A percentile compares a stretch with the other conserved stretches of the same genome.
Conservation (phyloP, 2,113 vertebrate species). For the Himantopus leucocephalus region DNA sequence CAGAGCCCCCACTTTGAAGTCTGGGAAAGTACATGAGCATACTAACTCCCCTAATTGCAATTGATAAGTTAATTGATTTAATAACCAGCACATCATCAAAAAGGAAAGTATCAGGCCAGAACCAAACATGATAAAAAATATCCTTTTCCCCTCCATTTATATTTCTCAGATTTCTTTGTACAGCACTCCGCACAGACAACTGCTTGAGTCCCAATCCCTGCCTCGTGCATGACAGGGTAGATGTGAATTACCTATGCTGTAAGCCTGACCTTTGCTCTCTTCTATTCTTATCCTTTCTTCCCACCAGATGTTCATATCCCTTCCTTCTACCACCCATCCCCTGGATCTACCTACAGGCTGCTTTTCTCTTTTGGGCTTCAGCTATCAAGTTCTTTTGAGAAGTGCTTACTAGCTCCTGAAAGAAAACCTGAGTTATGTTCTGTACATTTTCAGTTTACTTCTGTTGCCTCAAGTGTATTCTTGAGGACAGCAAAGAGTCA, state of each 20-base stretch:
- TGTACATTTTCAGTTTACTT: not conserved
- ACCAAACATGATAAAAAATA: not conserved
- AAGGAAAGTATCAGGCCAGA: not conserved
- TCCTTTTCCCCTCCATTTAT: not conserved
- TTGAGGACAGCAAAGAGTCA: not conserved
- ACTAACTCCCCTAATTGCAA: not conserved
- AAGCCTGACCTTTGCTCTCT: not conserved
- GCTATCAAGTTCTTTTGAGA: not conserved
- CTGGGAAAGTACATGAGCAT: rapidly evolving
- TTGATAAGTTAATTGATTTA: not conserved
- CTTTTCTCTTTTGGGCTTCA: not conserved
- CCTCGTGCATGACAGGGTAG: not conserved
- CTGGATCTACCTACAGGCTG: not conserved
- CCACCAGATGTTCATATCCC: not conserved
- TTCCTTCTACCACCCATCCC: not conserved
- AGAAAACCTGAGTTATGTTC: not conserved
- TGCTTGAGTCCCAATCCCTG: not conserved
- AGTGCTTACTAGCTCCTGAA: not conserved
- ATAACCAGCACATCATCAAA: not conserved
- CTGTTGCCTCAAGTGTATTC: not conserved
- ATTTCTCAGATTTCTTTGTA: not conserved
- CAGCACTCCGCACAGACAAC: not conserved
- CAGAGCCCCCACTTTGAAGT: not conserved
- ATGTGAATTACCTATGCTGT: rapidly evolving
- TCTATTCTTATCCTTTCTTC: not conserved